Percentiles rank a stretch among this genome's conserved stretches.
phyloP scores from a whole-genome alignment of 2,888 invertebrate species.

The Vesta saturnalis region DNA sequence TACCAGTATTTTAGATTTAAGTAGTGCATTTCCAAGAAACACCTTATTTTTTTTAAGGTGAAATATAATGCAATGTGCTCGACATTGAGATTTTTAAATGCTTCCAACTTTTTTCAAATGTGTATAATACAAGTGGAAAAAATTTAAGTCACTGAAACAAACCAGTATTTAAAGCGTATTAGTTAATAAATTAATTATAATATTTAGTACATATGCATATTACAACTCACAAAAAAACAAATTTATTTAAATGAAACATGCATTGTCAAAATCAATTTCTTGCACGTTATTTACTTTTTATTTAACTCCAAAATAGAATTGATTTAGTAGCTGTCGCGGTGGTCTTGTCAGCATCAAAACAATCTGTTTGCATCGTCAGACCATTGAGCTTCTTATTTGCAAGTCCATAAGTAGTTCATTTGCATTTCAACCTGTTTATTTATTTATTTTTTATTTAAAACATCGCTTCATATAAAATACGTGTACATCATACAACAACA shows the following conservation, averaged over 20 bases:
- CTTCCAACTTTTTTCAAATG: too few relatives aligned
- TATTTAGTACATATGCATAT: too few relatives aligned
- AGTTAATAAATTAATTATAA: too few relatives aligned
- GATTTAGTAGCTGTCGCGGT: slow-evolving; percentile 37
- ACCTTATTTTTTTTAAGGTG: too few relatives aligned
- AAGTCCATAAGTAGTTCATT: slow-evolving; percentile 42
- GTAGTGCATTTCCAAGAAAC: too few relatives aligned
- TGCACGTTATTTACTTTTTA: neutral
- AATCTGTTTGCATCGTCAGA: slow-evolving; percentile 33
- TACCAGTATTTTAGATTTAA: too few relatives aligned
- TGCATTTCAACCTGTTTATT: slow-evolving; percentile 34
- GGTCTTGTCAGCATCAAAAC: slow-evolving; percentile 37
- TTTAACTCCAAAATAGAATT: slow-evolving; percentile 23
- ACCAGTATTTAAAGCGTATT: too few relatives aligned
- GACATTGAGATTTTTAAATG: too few relatives aligned
- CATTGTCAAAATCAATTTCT: slow-evolving; percentile 19
- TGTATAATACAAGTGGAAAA: too few relatives aligned
- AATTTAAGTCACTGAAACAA: too few relatives aligned
- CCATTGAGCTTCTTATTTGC: slow-evolving; percentile 40
- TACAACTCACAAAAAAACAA: neutral
- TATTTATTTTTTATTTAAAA: slow-evolving; percentile 22
- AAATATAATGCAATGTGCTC: too few relatives aligned
- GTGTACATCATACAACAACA: slow-evolving; percentile 15
- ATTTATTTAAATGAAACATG: neutral
- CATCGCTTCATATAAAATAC: slow-evolving; percentile 15